Conservation (phyloP, 2,888 invertebrate species). For the Drosophila incognita region DNA sequence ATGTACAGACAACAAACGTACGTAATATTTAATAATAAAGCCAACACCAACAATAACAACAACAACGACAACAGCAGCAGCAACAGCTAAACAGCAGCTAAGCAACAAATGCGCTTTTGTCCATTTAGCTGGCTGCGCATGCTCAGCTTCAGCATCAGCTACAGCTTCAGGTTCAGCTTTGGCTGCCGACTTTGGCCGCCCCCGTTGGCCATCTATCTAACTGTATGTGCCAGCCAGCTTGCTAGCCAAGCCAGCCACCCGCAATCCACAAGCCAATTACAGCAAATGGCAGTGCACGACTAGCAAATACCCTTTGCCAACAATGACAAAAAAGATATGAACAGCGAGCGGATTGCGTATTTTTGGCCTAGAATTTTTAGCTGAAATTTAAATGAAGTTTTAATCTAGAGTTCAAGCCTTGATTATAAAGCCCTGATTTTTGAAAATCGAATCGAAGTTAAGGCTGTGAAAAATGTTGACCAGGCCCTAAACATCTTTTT, state of each 20-base stretch:
- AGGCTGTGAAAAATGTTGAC: neutral
- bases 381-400: neutral
- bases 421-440: too few relatives aligned
- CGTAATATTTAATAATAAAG: slow-evolving; percentile 78
- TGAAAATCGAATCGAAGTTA: neutral
- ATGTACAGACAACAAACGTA: slow-evolving; percentile 73
- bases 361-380: accelerated
- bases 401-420: neutral
- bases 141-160: slow-evolving; percentile 41
- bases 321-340: neutral
- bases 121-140: slow-evolving; percentile 47
- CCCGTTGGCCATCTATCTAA: slow-evolving; percentile 46
- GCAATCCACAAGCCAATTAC: slow-evolving; percentile 15
- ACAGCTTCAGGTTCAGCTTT: slow-evolving; percentile 8
- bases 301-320: neutral
- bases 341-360: neutral
- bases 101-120: slow-evolving; percentile 38
- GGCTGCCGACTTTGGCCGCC: slow-evolving; percentile 31
- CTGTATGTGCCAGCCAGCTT: slow-evolving; percentile 24
- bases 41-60: slow-evolving; percentile 30
- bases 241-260: slow-evolving; percentile 32
- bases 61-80: slow-evolving; percentile 29
- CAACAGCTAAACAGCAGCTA: slow-evolving; percentile 22
- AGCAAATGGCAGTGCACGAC: neutral
- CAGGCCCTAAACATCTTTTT: neutral